A percentile compares a stretch with the other conserved stretches of the same genome.
Evolutionary conservation across 2,113 vertebrate genomes (phyloP).

Genomic region (Ammospiza caudacuta): DNA sequence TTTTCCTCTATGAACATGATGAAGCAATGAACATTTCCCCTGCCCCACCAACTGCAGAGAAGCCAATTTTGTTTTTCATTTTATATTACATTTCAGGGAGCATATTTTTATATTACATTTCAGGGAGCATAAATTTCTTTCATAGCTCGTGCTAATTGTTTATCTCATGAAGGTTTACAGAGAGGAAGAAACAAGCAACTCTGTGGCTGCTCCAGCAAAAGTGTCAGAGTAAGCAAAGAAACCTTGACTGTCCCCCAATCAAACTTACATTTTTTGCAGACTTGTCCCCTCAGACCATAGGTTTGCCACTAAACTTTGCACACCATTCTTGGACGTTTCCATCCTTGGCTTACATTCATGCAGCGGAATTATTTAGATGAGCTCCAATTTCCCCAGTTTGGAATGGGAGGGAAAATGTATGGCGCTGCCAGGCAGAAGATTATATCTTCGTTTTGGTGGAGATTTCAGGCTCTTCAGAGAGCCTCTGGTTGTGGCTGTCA

Average conservation of each 20-base stretch:
- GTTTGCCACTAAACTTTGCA: conserved; percentile 1
- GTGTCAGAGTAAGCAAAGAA: neutral
- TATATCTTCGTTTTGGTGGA: conserved; percentile 62
- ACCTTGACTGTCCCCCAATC: neutral
- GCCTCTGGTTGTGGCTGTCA: conserved; percentile 75
- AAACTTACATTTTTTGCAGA: neutral
- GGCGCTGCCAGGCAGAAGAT: conserved; percentile 53
- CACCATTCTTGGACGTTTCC: neutral
- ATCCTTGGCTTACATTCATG: neutral
- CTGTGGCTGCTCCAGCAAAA: neutral
- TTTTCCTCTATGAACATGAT: neutral
- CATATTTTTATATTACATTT: neutral
- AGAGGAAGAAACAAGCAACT: neutral
- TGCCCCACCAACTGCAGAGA: neutral
- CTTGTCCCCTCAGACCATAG: neutral
- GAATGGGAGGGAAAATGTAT: neutral
- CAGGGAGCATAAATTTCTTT: neutral
- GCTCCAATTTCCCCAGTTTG: neutral
- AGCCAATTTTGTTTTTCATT: neutral
- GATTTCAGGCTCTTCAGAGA: conserved; percentile 69
- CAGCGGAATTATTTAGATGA: neutral
- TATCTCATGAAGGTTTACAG: neutral
- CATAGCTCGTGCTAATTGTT: neutral
- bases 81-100: neutral
- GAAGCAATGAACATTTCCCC: neutral